These are phyloP conservation scores for Trichogramma pretiosum DNA, from an alignment of 1,140 invertebrate species.

Conservation along the genomic window DNA sequence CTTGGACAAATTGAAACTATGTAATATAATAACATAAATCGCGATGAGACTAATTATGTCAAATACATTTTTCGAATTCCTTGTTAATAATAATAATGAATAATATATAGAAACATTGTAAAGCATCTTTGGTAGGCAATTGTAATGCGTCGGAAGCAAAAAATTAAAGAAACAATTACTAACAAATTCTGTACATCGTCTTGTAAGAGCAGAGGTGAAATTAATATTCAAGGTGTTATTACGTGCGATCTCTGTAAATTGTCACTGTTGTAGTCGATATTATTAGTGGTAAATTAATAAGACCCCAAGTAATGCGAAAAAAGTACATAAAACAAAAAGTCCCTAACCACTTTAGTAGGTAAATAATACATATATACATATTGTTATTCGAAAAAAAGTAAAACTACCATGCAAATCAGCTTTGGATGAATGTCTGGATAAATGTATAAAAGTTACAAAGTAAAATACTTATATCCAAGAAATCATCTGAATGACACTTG, in stretches of 20 bases:
- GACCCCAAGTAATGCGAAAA: conserved; percentile 36
- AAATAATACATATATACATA: conserved; percentile 19
- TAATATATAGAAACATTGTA: conserved; percentile 13
- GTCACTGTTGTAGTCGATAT: conserved; percentile 21
- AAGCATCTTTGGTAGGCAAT: conserved; percentile 10
- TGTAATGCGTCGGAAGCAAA: no score
- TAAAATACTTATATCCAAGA: conserved; percentile 17
- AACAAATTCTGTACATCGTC: no score
- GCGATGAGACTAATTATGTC: not conserved
- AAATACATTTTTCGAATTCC: conserved; percentile 3
- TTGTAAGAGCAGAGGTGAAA: no score
- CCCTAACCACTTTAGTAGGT: conserved; percentile 23
- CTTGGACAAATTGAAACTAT: conserved; percentile 19
- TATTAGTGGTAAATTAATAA: conserved; percentile 35
- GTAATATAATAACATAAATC: conserved; percentile 24
- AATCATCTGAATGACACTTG: conserved; percentile 10
- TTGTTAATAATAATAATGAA: conserved; percentile 9
- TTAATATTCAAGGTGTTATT: conserved; percentile 17
- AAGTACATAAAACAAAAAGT: conserved; percentile 29
- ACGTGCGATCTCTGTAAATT: conserved; percentile 21
- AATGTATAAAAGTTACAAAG: conserved; percentile 18
- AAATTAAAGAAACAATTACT: no score
- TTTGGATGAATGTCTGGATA: conserved; percentile 17
- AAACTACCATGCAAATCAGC: conserved; percentile 3
- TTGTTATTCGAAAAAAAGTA: conserved; percentile 12